These are phyloP conservation scores for Idaea aversata DNA, from an alignment of 2,888 invertebrate species.

Conservation along the genomic window DNA sequence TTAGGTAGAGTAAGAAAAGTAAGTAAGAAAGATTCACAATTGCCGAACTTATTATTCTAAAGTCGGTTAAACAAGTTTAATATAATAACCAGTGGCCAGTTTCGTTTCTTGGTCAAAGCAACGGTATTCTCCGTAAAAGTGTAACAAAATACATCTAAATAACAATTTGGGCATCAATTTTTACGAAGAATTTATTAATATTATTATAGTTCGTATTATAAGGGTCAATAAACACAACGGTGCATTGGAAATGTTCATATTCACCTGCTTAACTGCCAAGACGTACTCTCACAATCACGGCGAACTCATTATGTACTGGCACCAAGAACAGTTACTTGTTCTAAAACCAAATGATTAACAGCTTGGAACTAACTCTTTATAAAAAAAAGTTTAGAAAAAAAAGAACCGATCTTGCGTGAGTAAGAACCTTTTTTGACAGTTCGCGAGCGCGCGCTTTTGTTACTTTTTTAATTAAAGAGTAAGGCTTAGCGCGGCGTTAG, in stretches of 20 bases:
- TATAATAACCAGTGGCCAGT: background rate
- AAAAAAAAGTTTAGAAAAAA: slow-evolving; percentile 15
- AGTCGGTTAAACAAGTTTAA: background rate
- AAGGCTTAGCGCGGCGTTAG: slow-evolving; percentile 47
- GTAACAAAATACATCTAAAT: slow-evolving; percentile 32
- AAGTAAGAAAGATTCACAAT: too few species aligned
- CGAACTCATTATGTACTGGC: slow-evolving; percentile 73
- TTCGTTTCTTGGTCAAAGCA: slow-evolving; percentile 14
- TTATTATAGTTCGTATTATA: slow-evolving; percentile 25
- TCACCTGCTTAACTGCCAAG: slow-evolving; percentile 73
- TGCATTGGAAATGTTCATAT: slow-evolving; percentile 57
- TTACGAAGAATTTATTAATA: slow-evolving; percentile 29
- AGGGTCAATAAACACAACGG: slow-evolving; percentile 46
- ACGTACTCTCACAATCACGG: slow-evolving; percentile 70
- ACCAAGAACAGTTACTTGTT: slow-evolving; percentile 72
- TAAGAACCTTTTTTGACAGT: slow-evolving; percentile 55
- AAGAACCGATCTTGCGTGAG: slow-evolving; percentile 18
- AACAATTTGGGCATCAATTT: slow-evolving; percentile 32
- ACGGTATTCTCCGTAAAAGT: slow-evolving; percentile 21
- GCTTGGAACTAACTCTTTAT: slow-evolving; percentile 23
- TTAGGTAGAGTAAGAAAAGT: too few species aligned
- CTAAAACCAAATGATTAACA: slow-evolving; percentile 58
- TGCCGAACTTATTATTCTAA: background rate
- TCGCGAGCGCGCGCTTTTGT: slow-evolving; percentile 69
- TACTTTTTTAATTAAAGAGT: slow-evolving; percentile 46